A percentile compares a stretch with the other conserved stretches of the same genome.
Evolutionary conservation across 2,113 vertebrate genomes (phyloP).

Genomic region (Girardinichthys multiradiatus): DNA sequence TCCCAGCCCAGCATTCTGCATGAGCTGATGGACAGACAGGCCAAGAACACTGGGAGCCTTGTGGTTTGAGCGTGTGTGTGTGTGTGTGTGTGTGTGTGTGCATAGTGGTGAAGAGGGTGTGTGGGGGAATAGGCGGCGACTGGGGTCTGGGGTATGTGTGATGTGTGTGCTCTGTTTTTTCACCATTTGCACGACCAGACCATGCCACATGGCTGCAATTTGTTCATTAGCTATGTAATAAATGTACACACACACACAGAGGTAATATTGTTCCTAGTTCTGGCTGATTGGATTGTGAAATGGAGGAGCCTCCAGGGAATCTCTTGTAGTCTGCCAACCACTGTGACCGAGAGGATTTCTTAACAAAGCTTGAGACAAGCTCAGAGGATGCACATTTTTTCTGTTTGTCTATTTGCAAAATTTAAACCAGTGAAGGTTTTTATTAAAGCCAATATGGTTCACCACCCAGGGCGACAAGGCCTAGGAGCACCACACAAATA

Average conservation of each 20-base stretch:
- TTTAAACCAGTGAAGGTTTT: neutral
- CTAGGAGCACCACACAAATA: neutral
- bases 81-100: constrained; percentile 38
- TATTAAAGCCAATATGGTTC: neutral
- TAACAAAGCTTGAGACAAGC: constrained; percentile 53
- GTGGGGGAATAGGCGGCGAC: constrained; percentile 26
- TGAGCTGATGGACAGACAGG: constrained; percentile 75
- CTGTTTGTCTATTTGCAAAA: constrained; percentile 43
- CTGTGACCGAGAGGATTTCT: constrained; percentile 69
- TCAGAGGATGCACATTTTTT: constrained; percentile 24
- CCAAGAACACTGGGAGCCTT: constrained; percentile 80
- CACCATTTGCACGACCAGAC: constrained; percentile 57
- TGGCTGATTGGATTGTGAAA: constrained; percentile 77
- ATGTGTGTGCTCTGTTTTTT: constrained; percentile 33
- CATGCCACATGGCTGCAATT: constrained; percentile 84
- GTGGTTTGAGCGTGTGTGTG: constrained; percentile 57
- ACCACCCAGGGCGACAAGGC: neutral
- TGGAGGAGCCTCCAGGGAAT: constrained; percentile 70
- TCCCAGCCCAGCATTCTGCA: constrained; percentile 73
- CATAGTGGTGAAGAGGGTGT: constrained; percentile 50
- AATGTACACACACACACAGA: constrained; percentile 80
- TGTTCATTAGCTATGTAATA: constrained; percentile 83
- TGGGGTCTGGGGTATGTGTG: constrained; percentile 34
- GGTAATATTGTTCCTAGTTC: constrained; percentile 78
- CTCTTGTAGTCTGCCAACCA: constrained; percentile 73